Conservation (phyloP, 2,113 vertebrate genomes). For the Gallinago media region DNA sequence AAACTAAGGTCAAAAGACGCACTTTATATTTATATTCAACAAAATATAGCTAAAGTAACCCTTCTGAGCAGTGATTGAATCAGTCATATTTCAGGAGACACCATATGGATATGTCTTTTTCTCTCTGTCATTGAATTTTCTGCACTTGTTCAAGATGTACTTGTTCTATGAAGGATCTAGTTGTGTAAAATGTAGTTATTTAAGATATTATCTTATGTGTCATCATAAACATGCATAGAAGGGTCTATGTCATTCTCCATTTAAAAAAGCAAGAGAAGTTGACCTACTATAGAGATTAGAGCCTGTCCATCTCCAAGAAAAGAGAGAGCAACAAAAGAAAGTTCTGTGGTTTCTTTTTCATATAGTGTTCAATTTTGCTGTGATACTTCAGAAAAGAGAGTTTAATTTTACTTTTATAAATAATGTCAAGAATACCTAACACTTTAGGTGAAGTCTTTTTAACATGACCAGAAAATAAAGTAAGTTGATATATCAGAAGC, state of each 20-base stretch:
- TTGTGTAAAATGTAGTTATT: neutral
- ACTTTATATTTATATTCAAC: neutral
- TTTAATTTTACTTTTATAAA: neutral
- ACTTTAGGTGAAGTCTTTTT: neutral
- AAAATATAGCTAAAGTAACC: neutral
- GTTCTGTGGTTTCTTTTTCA: neutral
- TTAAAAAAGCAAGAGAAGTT: neutral
- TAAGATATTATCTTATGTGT: neutral
- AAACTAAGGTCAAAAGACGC: neutral
- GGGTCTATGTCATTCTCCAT: neutral
- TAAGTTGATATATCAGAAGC: neutral
- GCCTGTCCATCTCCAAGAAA: neutral
- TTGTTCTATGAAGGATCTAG: neutral
- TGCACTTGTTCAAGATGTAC: neutral
- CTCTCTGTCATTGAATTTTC: neutral
- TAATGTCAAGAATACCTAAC: neutral
- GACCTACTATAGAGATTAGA: neutral
- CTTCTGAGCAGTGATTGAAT: neutral
- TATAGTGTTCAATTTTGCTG: neutral
- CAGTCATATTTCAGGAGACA: neutral
- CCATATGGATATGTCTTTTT: neutral
- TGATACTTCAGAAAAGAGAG: neutral
- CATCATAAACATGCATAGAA: neutral
- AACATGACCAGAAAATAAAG: neutral
- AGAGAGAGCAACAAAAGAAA: neutral